These are phyloP conservation scores for Philaenus spumarius DNA, from an alignment of 1,140 invertebrate genomes.

Conservation along the genomic window DNA sequence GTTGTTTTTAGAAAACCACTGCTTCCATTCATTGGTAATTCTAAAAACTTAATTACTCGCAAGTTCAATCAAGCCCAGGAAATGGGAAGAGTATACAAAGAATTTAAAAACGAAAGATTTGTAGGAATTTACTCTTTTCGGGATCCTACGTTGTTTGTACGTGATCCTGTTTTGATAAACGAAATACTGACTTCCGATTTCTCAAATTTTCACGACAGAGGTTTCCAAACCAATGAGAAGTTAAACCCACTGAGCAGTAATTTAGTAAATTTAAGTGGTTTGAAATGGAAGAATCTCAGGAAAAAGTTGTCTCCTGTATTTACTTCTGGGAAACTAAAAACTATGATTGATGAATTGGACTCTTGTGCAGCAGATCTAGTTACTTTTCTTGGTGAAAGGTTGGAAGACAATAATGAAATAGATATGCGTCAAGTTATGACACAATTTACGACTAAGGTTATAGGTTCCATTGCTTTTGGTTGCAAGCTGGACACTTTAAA, in stretches of 20 bases:
- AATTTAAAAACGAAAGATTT: conserved; percentile 18
- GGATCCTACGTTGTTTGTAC: conserved; percentile 37
- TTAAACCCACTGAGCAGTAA: conserved; percentile 27
- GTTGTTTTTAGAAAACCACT: conserved; percentile 22
- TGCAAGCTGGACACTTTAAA: conserved; percentile 46
- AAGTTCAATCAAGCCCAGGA: background rate
- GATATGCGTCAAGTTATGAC: conserved; percentile 41
- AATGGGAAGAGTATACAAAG: conserved; percentile 18
- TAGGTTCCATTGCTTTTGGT: conserved; percentile 49
- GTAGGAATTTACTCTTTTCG: conserved; percentile 22
- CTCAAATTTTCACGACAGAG: conserved; percentile 39
- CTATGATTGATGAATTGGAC: conserved; percentile 29
- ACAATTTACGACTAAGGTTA: conserved; percentile 49
- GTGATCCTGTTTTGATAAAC: conserved; percentile 44
- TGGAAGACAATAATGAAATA: conserved; percentile 14
- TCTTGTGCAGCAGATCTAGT: conserved; percentile 6
- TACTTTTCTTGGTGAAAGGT: background rate
- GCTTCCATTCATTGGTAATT: conserved; percentile 27
- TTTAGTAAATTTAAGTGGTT: conserved; percentile 30
- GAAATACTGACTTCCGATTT: conserved; percentile 45
- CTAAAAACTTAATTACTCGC: background rate
- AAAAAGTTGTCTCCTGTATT: conserved; percentile 34
- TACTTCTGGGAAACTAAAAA: conserved; percentile 30
- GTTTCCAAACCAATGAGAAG: conserved; percentile 27
- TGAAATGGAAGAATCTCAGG: conserved; percentile 37